Evolutionary conservation across 1,140 invertebrate genomes (phyloP).

Genomic region (Hyles euphorbiae): DNA sequence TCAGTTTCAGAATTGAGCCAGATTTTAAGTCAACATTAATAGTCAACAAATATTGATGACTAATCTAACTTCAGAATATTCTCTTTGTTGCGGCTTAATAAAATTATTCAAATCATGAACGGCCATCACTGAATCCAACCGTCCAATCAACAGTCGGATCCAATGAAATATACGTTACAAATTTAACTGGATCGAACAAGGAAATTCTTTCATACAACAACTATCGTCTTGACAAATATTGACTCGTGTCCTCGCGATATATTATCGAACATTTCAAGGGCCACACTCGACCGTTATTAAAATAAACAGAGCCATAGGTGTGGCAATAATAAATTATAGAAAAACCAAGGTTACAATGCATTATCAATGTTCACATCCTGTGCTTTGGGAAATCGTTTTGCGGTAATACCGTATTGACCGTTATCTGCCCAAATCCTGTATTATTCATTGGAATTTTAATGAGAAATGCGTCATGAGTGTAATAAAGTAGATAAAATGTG

Average conservation of each 20-base stretch:
- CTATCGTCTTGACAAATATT: conserved; percentile 50
- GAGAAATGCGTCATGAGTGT: no score
- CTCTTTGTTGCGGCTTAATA: no score
- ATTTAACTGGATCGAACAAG: conserved; percentile 27
- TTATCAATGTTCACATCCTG: conserved; percentile 36
- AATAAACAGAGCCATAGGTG: conserved; percentile 48
- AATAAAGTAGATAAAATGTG: no score
- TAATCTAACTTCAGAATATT: no score
- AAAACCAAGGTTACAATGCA: conserved; percentile 37
- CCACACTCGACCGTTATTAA: conserved; percentile 44
- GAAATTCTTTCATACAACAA: conserved; percentile 45
- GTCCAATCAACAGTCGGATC: no score
- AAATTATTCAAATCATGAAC: no score
- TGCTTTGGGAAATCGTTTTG: conserved; percentile 6
- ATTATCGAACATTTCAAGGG: conserved; percentile 48
- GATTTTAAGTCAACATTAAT: no score
- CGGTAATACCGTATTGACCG: conserved; percentile 8
- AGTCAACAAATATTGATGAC: no score
- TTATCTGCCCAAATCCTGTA: conserved; percentile 48
- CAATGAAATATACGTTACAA: neutral
- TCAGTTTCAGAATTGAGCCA: no score
- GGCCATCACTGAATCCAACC: no score
- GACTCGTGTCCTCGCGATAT: conserved; percentile 43
- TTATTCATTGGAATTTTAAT: conserved; percentile 41
- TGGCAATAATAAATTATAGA: conserved; percentile 35